Conservation (phyloP, 2,888 invertebrate genomes). For the Epistrophe eligans region DNA sequence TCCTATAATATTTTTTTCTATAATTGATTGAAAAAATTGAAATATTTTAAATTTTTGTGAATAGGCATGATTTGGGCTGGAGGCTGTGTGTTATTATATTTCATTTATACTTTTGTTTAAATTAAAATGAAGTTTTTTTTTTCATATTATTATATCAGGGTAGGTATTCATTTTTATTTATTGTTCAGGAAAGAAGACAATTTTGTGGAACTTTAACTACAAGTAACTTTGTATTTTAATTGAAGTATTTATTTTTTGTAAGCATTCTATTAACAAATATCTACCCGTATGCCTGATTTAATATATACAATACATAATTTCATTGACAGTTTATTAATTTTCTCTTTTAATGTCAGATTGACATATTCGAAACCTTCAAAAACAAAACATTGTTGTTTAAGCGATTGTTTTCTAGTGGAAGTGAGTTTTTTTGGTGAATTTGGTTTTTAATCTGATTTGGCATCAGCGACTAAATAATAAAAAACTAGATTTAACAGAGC, state of each 20-base stretch:
- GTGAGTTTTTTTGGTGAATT: no score
- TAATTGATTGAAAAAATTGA: slow-evolving; percentile 10
- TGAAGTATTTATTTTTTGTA: background rate
- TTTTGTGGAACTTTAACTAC: background rate
- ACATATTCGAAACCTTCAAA: background rate
- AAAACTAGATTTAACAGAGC: no score
- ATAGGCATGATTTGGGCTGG: background rate
- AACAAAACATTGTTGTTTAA: no score
- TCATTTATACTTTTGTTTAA: background rate
- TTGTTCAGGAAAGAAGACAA: no score
- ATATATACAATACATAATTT: background rate
- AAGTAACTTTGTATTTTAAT: background rate
- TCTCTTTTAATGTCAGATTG: background rate
- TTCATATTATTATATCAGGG: no score
- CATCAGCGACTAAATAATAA: no score
- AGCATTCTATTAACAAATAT: background rate
- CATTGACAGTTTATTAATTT: background rate
- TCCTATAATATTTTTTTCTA: background rate
- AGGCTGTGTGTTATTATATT: background rate
- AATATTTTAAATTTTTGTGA: background rate
- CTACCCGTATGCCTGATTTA: background rate
- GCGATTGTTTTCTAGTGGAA: no score
- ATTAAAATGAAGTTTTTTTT: background rate
- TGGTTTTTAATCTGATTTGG: no score
- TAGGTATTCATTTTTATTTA: no score